phyloP scores from a whole-genome alignment of 2,797 vertebrate species.

The Sphaeramia orbicularis region DNA sequence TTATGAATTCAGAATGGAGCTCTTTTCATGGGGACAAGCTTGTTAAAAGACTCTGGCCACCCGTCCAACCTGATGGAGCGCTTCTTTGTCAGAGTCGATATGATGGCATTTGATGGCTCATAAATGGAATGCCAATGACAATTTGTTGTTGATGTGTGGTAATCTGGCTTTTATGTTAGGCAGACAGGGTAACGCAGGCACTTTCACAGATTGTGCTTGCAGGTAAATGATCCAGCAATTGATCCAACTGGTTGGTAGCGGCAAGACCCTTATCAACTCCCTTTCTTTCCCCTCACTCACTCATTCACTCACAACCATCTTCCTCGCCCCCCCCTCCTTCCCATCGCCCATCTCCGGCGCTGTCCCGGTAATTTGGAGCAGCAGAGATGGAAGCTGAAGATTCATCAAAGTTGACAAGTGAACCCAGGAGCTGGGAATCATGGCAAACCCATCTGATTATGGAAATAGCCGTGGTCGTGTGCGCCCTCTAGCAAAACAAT shows the following conservation, averaged over 20 bases:
- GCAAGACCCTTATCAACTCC: conserved; percentile 78
- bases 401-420: conserved; percentile 94
- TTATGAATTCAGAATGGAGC: conserved; percentile 90
- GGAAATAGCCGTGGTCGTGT: conserved; percentile 78
- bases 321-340: conserved; percentile 39
- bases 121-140: conserved; percentile 97
- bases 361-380: conserved; percentile 86
- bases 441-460: conserved; percentile 87
- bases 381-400: conserved; percentile 89
- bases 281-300: conserved; percentile 13
- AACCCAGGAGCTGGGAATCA: conserved; percentile 89
- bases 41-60: conserved; percentile 91
- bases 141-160: conserved; percentile 93
- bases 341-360: conserved; percentile 52
- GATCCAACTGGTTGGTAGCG: conserved; percentile 91
- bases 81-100: conserved; percentile 84
- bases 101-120: conserved; percentile 95
- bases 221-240: conserved; percentile 93
- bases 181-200: conserved; percentile 83
- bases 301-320: conserved; percentile 64
- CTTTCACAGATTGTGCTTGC: conserved; percentile 89
- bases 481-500: conserved; percentile 64
- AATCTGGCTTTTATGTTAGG: conserved; percentile 87
- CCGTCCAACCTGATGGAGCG: conserved; percentile 91
- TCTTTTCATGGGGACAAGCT: conserved; percentile 82